Evolutionary conservation across 1,140 invertebrate species (phyloP), one percentile per base, ranked within the genome.

Genomic region (Thereuonema tuberculata): DNA sequence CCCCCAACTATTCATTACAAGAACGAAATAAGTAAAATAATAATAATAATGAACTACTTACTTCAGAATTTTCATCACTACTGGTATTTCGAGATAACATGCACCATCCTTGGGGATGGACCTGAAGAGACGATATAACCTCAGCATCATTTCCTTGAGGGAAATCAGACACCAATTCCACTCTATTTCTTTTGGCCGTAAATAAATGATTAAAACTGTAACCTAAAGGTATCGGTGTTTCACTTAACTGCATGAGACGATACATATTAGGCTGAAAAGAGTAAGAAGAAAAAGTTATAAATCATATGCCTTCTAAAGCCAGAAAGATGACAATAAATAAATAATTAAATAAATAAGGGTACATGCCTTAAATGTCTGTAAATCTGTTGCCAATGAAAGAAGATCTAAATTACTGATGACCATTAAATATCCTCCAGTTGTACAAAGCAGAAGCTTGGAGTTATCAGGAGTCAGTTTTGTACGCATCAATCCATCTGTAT

Each of bases 31-130:
- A n/a, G n/a, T n/a, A n/a, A n/a, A n/a, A n/a, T n/a, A n/a, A n/a
- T n/a, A n/a, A n/a, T n/a, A n/a, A n/a, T n/a, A n/a, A n/a, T n/a
- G n/a, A n/a, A n/a, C n/a, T n/a, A n/a, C n/a, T 71, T 74, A 85
- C 86, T 79, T 94, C 90, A 49, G 87, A 85, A 65, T 81, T 82
- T 69, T 93, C 88, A 68, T 88, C 83, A 62, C 81, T 81, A 65
- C 84, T 89, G 23, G 91, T 85, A 74, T 93, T 94, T 61, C 91
- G 79, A 28, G 88, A 90, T 25, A 93, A 71, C 14, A 86, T 85
- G 72, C 85, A 88, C 86, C 89, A 93, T 1, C 90, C 89, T 68
- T 91, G 83, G 2, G 92, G 92, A 76, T 96, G 91, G 62, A 96
- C 82, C 77, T 93, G 86, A 48, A 93, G 74, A 20, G 89, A 90